Evolutionary conservation across 2,888 invertebrate genomes (phyloP).

Genomic region (Megamerina dolium): DNA sequence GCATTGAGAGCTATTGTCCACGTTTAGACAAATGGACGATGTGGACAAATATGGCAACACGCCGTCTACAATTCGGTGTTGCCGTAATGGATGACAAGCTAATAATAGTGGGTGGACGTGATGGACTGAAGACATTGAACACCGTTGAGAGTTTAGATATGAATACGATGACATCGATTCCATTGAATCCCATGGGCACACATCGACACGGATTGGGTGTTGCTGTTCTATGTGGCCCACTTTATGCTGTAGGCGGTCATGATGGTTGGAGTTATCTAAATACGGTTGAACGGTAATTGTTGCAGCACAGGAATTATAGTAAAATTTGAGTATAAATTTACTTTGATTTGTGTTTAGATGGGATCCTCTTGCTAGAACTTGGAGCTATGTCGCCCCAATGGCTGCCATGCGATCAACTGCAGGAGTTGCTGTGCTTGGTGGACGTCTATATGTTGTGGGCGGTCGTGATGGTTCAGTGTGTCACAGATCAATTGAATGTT

Average conservation of each 20-base stretch:
- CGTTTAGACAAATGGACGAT: conserved; percentile 46
- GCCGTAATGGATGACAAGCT: conserved; percentile 77
- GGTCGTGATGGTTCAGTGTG: conserved; percentile 90
- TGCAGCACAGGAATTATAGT: not conserved
- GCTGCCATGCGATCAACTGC: conserved; percentile 77
- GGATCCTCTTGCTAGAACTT: conserved; percentile 81
- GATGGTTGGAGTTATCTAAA: conserved; percentile 83
- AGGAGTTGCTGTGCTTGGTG: conserved; percentile 81
- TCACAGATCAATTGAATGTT: conserved; percentile 83
- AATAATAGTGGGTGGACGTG: conserved; percentile 83
- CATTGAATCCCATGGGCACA: conserved; percentile 82
- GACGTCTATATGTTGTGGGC: conserved; percentile 83
- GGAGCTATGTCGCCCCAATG: conserved; percentile 90
- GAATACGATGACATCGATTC: conserved; percentile 71
- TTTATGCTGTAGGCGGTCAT: conserved; percentile 93
- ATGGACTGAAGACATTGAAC: conserved; percentile 90
- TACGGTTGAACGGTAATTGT: conserved; percentile 69
- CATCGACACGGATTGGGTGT: conserved; percentile 78
- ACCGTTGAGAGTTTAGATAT: conserved; percentile 85
- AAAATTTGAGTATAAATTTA: not conserved
- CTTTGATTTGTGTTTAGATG: conserved; percentile 54
- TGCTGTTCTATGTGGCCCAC: conserved; percentile 68
- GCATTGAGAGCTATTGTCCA: conserved; percentile 75
- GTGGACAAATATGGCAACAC: conserved; percentile 46
- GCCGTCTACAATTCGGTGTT: conserved; percentile 85